phyloP scores from a whole-genome alignment of 2,113 vertebrate genomes.

The Cyanocitta stelleri region DNA sequence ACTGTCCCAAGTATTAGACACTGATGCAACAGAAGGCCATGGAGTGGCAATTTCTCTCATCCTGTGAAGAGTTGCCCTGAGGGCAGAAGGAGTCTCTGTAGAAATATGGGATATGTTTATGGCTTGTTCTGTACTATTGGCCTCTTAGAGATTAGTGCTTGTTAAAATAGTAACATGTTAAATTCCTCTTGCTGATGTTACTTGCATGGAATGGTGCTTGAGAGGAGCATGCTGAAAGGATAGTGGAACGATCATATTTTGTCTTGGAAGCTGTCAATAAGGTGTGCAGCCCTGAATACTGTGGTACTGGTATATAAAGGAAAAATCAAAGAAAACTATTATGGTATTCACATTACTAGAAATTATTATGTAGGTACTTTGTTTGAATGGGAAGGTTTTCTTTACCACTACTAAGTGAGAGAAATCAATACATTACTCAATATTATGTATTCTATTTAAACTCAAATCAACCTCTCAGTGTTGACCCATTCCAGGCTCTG shows the following conservation, averaged over 20 bases:
- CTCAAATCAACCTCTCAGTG: neutral
- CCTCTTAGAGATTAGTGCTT: conserved; percentile 38
- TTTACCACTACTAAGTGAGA: neutral
- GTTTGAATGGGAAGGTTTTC: neutral
- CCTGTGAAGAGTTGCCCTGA: neutral
- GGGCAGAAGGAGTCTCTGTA: neutral
- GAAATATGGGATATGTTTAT: neutral
- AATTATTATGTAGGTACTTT: neutral
- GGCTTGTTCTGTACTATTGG: conserved; percentile 4
- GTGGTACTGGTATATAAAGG: neutral
- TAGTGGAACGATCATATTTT: neutral
- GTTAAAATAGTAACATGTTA: conserved; percentile 55
- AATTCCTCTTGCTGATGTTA: conserved; percentile 48
- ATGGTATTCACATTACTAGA: neutral
- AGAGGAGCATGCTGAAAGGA: neutral
- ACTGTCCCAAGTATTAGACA: neutral
- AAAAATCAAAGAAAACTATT: neutral
- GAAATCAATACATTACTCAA: neutral
- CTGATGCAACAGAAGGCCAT: neutral
- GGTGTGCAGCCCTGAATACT: neutral
- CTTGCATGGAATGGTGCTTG: conserved; percentile 26
- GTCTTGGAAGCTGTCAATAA: neutral
- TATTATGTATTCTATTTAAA: neutral
- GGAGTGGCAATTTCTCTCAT: neutral
- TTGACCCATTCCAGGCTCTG: neutral